Evolutionary conservation across 2,797 vertebrate genomes (phyloP).

Genomic region (Oreonectes daqikongensis): DNA sequence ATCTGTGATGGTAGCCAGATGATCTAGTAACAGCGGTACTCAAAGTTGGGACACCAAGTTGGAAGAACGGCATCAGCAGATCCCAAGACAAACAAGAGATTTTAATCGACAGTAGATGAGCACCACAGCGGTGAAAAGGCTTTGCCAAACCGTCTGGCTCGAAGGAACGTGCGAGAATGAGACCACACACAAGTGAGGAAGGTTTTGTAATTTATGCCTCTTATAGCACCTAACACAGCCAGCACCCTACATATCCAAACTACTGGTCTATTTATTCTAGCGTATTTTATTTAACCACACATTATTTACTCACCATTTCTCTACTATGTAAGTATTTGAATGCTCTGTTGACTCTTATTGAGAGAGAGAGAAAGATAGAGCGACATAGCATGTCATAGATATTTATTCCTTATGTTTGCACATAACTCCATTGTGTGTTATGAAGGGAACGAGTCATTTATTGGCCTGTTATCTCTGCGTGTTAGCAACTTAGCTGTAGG

Average conservation of each 20-base stretch:
- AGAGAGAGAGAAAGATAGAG: not conserved
- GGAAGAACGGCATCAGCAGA: not conserved
- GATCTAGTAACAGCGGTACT: not conserved
- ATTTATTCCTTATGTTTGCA: conserved; percentile 11
- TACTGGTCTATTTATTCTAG: not conserved
- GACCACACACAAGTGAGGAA: not conserved
- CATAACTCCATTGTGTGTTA: not conserved
- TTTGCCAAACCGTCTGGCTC: not conserved
- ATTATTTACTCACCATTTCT: not conserved
- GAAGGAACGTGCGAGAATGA: not conserved
- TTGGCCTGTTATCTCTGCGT: conserved; percentile 1
- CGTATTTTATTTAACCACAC: not conserved
- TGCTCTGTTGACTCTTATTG: not conserved
- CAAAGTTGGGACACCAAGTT: not conserved
- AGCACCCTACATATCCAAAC: not conserved
- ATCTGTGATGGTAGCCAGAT: not conserved
- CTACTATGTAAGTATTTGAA: not conserved
- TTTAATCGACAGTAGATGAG: not conserved
- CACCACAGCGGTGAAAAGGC: not conserved
- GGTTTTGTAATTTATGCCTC: not conserved
- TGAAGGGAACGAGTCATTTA: not conserved
- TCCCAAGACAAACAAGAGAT: not conserved
- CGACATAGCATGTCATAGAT: conserved; percentile 6
- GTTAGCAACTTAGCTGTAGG: not conserved
- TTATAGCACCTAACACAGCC: not conserved